phyloP scores from a whole-genome alignment of 2,888 invertebrate genomes.

The Parnassius apollo region DNA sequence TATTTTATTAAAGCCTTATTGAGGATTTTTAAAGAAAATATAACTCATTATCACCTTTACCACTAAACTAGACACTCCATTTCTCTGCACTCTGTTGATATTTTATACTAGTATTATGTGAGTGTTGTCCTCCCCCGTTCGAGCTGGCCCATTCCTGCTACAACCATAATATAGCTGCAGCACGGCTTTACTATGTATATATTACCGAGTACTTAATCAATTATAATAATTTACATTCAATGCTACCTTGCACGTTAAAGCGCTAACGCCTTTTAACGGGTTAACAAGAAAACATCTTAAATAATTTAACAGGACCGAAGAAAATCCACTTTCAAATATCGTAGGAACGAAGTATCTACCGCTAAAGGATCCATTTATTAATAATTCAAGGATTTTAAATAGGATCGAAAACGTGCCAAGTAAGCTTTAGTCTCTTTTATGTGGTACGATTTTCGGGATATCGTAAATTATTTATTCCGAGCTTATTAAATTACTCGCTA shows the following conservation, averaged over 20 bases:
- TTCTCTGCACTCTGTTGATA: too few species aligned
- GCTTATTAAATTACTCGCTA: conserved; percentile 5
- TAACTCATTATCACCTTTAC: too few species aligned
- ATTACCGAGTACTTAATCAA: background rate
- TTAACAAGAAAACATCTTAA: conserved; percentile 23
- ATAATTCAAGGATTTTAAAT: conserved; percentile 70
- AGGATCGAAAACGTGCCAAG: conserved; percentile 74
- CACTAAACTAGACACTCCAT: too few species aligned
- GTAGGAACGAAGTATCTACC: conserved; percentile 23
- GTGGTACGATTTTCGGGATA: conserved; percentile 38
- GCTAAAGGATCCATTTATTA: conserved; percentile 51
- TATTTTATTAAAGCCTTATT: too few species aligned
- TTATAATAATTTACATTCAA: background rate
- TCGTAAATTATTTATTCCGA: conserved; percentile 39
- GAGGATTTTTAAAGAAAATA: too few species aligned
- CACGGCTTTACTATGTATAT: too few species aligned
- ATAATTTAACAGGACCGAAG: conserved; percentile 25
- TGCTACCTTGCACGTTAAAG: background rate
- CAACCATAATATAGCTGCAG: too few species aligned
- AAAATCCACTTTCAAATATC: conserved; percentile 27
- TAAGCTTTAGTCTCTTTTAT: conserved; percentile 41
- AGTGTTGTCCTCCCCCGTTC: too few species aligned
- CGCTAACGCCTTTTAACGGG: background rate
- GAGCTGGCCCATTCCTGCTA: too few species aligned
- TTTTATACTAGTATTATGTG: too few species aligned